Evolutionary conservation across 2,113 vertebrate genomes (phyloP).

Genomic region (Argyrosomus japonicus): DNA sequence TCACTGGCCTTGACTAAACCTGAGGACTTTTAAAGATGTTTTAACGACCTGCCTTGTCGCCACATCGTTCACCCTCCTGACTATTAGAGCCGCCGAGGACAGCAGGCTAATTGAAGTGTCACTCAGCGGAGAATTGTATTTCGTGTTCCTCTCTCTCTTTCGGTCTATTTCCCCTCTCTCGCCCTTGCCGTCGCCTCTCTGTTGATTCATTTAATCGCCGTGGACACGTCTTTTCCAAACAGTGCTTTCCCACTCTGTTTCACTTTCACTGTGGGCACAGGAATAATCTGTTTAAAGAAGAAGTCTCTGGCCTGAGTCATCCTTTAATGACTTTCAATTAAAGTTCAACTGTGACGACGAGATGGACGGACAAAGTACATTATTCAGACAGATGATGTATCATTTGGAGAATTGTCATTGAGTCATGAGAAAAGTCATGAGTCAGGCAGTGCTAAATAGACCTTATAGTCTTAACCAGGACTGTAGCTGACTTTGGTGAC

Average conservation of each 20-base stretch:
- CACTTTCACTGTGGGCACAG: background rate
- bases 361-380: too few relatives aligned
- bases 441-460: too few relatives aligned
- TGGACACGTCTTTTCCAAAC: background rate
- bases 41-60: conserved; percentile 69
- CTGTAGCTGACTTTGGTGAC: too few relatives aligned
- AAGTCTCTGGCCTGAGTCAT: too few relatives aligned
- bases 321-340: too few relatives aligned
- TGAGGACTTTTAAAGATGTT: conserved; percentile 46
- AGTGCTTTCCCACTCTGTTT: background rate
- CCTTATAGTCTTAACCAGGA: too few relatives aligned
- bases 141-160: too few relatives aligned
- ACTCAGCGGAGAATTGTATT: conserved; percentile 45
- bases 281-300: background rate
- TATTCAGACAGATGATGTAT: too few relatives aligned
- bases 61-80: conserved; percentile 44
- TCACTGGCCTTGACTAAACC: conserved; percentile 68
- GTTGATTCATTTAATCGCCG: background rate
- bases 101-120: conserved; percentile 74
- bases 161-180: background rate
- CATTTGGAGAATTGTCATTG: too few relatives aligned
- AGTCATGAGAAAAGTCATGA: too few relatives aligned
- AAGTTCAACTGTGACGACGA: too few relatives aligned
- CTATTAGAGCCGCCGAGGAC: conserved; percentile 58
- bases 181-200: background rate